Evolutionary conservation across 2,113 vertebrate species (phyloP).

Genomic region (Siniperca chuatsi): DNA sequence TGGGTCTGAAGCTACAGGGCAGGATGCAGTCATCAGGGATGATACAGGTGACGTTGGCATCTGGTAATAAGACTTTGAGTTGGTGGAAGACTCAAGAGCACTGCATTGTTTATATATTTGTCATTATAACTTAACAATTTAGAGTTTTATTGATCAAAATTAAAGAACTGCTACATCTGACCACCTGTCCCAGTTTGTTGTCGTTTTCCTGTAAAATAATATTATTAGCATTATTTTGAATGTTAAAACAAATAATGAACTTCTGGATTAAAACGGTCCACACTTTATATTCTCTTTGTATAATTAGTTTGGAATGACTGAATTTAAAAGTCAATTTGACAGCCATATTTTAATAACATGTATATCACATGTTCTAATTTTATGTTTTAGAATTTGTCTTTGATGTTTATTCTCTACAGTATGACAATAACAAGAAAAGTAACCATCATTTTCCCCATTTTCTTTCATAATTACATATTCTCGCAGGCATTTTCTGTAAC

Average conservation of each 20-base stretch:
- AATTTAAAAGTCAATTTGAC: not conserved
- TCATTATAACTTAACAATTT: not conserved
- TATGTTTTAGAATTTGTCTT: not conserved
- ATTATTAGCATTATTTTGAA: not conserved
- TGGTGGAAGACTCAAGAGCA: not conserved
- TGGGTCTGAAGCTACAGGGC: conserved; percentile 85
- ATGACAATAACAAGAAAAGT: not conserved
- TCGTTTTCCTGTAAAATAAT: not conserved
- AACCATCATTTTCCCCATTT: not conserved
- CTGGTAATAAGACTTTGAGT: conserved; percentile 60
- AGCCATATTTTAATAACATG: not conserved
- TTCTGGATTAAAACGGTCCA: too few relatives aligned
- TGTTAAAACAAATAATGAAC: not conserved
- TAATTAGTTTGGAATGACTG: not conserved
- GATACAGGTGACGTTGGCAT: conserved; percentile 79
- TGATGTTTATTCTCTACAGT: not conserved
- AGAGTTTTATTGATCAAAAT: not conserved
- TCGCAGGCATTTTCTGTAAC: not conserved
- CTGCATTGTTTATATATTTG: not conserved
- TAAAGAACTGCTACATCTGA: not conserved
- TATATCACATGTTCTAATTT: not conserved
- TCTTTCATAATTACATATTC: not conserved
- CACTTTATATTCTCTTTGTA: not conserved
- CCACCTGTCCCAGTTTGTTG: not conserved
- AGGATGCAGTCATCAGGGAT: conserved; percentile 86